Conservation (phyloP, 1,140 invertebrate species). For the Phymastichus coffea region DNA sequence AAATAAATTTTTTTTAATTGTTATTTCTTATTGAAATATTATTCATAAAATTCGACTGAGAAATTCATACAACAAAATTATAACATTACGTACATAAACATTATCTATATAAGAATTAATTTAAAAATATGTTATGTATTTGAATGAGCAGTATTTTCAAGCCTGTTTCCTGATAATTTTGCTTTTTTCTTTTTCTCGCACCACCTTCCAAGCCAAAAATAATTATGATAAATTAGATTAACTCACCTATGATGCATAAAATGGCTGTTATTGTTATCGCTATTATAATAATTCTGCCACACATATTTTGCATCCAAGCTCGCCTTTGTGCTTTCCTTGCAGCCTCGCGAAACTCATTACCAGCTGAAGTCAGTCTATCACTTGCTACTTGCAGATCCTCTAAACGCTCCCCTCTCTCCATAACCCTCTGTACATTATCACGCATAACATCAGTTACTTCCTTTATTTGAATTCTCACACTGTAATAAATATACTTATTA, state of each 20-base stretch:
- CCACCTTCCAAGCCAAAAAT: background rate
- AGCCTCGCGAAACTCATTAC: constrained; percentile 57
- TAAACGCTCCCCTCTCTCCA: constrained; percentile 60
- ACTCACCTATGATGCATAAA: constrained; percentile 48
- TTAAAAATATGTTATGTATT: too few relatives aligned
- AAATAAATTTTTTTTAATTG: too few relatives aligned
- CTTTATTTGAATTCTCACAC: constrained; percentile 58
- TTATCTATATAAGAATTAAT: too few relatives aligned
- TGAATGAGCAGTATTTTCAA: too few relatives aligned
- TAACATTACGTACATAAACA: too few relatives aligned
- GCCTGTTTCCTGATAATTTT: too few relatives aligned
- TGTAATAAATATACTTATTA: constrained; percentile 33
- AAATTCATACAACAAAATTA: too few relatives aligned
- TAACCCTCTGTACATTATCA: constrained; percentile 59
- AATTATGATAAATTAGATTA: background rate
- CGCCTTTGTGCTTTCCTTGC: constrained; percentile 54
- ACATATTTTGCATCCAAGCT: constrained; percentile 59
- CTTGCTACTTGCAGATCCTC: constrained; percentile 61
- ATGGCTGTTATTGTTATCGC: constrained; percentile 42
- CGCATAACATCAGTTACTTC: constrained; percentile 62
- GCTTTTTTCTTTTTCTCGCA: background rate
- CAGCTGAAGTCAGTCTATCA: constrained; percentile 53
- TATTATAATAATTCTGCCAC: constrained; percentile 46
- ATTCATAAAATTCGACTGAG: too few relatives aligned
- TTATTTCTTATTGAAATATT: too few relatives aligned